These are phyloP conservation scores for Acrocephalus scirpaceus DNA, from an alignment of 2,797 vertebrate genomes.

Conservation along the genomic window DNA sequence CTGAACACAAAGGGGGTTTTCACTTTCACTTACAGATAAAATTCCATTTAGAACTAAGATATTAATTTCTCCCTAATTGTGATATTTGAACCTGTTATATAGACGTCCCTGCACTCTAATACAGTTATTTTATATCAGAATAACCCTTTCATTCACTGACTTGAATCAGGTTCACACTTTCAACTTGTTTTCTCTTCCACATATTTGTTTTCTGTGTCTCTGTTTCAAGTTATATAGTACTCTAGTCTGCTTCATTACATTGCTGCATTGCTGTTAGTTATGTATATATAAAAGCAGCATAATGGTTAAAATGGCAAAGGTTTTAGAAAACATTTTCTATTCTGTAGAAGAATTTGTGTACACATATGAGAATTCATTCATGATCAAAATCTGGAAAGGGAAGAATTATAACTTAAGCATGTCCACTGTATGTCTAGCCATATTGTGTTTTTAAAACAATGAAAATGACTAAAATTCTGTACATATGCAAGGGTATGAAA, in stretches of 20 bases:
- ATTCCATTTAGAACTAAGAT: not conserved
- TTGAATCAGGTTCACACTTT: not conserved
- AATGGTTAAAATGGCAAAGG: not conserved
- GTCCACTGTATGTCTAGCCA: not conserved
- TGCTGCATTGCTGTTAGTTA: not conserved
- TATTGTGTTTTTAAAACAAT: not conserved
- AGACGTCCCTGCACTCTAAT: fast-evolving
- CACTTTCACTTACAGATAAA: not conserved
- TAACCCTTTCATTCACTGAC: not conserved
- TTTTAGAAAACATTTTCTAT: not conserved
- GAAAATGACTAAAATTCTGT: not conserved
- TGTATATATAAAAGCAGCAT: not conserved
- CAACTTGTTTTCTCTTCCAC: not conserved
- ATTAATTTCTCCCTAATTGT: not conserved
- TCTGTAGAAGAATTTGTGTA: not conserved
- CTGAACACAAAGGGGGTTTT: fast-evolving
- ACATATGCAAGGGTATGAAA: not conserved
- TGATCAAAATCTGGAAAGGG: not conserved
- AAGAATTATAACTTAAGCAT: not conserved
- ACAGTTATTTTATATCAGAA: not conserved
- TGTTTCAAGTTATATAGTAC: not conserved
- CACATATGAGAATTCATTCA: not conserved
- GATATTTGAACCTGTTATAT: not conserved
- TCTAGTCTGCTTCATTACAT: not conserved
- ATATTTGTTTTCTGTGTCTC: not conserved